phyloP scores from a whole-genome alignment of 2,113 vertebrate genomes.

The Dromas ardeola region DNA sequence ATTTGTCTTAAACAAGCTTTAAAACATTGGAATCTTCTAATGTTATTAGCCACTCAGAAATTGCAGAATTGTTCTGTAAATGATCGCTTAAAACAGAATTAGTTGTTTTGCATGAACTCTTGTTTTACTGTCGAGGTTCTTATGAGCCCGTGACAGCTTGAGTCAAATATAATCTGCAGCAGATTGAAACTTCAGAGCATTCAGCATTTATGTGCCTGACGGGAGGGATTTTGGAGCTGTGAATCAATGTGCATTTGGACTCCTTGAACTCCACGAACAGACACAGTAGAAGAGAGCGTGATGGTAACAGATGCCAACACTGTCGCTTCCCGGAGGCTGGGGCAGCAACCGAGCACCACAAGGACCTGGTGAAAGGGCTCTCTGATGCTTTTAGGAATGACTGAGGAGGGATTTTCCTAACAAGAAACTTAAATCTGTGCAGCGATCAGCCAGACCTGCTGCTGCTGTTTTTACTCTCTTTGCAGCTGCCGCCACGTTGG shows the following conservation, averaged over 20 bases:
- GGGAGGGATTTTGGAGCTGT: not conserved
- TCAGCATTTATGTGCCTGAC: not conserved
- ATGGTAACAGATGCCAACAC: not conserved
- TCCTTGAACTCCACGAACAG: not conserved
- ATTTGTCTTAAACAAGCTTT: not conserved
- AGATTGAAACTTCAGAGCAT: not conserved
- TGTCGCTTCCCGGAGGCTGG: rapidly evolving
- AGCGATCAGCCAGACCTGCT: not conserved
- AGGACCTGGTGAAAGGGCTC: not conserved
- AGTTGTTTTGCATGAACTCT: not conserved
- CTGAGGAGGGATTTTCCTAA: not conserved
- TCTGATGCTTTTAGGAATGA: not conserved
- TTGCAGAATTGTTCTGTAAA: not conserved
- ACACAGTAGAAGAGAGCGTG: not conserved
- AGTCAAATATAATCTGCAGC: not conserved
- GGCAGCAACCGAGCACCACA: rapidly evolving
- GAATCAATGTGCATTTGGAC: not conserved
- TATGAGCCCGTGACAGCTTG: not conserved
- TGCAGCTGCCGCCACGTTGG: not conserved
- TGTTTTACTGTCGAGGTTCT: not conserved
- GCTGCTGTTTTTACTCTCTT: not conserved
- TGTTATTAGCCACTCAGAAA: not conserved
- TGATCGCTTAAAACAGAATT: not conserved
- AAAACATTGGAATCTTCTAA: not conserved
- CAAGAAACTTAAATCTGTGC: not conserved